phyloP scores from a whole-genome alignment of 23 tunicate genomes.

The Phallusia fumigata region DNA sequence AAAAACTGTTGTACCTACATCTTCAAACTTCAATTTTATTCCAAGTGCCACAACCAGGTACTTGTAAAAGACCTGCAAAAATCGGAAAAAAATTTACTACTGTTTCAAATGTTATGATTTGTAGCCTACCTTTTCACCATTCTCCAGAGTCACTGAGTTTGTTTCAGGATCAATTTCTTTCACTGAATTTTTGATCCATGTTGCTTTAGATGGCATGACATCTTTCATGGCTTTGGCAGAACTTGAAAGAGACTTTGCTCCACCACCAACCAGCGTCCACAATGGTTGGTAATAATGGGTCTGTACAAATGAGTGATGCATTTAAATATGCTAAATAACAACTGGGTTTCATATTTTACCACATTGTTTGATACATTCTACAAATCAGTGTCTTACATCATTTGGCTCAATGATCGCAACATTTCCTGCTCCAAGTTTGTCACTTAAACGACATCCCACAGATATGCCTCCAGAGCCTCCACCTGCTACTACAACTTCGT shows the following conservation, averaged over 20 bases:
- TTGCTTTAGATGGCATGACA: conserved; percentile 73
- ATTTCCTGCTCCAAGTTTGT: conserved; percentile 73
- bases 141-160: conserved; percentile 53
- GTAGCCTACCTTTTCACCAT: conserved; percentile 50
- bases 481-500: conserved; percentile 93
- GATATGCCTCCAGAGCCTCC: conserved; percentile 97
- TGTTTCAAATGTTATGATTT: neutral
- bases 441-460: conserved; percentile 66
- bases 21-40: conserved; percentile 66
- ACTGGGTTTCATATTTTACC: no score
- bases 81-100: neutral
- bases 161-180: conserved; percentile 68
- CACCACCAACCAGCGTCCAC: conserved; percentile 97
- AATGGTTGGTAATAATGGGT: conserved; percentile 93
- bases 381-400: conserved; percentile 32
- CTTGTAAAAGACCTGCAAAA: conserved; percentile 64
- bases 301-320: conserved; percentile 4
- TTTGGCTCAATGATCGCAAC: conserved; percentile 86
- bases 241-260: conserved; percentile 60
- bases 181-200: conserved; percentile 67
- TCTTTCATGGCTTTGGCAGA: conserved; percentile 68
- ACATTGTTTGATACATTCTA: neutral
- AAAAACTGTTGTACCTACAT: conserved; percentile 30
- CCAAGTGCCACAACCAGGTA: conserved; percentile 90
- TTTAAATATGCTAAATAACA: neutral